phyloP scores from a whole-genome alignment of 2,797 vertebrate species.

The Anguilla marmorata region DNA sequence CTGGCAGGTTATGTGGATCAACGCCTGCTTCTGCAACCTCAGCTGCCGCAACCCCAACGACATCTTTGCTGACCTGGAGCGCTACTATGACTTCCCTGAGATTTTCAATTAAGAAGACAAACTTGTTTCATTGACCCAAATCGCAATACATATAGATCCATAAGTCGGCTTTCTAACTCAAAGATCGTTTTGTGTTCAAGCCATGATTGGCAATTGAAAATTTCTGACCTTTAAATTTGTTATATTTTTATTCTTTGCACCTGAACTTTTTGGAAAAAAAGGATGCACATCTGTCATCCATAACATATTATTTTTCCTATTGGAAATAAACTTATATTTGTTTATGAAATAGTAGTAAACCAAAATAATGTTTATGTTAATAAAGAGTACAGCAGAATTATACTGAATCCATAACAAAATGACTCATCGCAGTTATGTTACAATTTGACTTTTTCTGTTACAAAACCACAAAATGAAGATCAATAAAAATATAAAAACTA shows the following conservation, averaged over 20 bases:
- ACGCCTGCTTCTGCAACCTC: slow-evolving; percentile 97
- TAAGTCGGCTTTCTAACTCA: neutral
- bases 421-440: neutral
- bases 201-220: slow-evolving; percentile 10
- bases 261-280: neutral
- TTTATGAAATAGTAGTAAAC: neutral
- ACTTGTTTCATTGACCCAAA: neutral
- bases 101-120: slow-evolving; percentile 73
- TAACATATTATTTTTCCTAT: slow-evolving; percentile 58
- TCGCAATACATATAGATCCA: neutral
- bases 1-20: slow-evolving; percentile 91
- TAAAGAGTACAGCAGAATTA: neutral
- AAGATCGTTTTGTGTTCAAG: neutral
- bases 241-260: neutral
- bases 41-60: slow-evolving; percentile 94
- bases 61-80: slow-evolving; percentile 90
- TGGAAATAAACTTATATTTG: slow-evolving; percentile 56
- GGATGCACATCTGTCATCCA: slow-evolving; percentile 13
- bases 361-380: neutral
- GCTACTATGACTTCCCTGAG: slow-evolving; percentile 85
- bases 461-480: neutral
- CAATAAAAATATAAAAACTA: neutral
- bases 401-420: neutral
- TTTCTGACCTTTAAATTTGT: slow-evolving; percentile 37
- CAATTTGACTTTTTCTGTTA: neutral